Evolutionary conservation across 2,888 invertebrate genomes (phyloP).

Genomic region (Drosophila peninsularis): DNA sequence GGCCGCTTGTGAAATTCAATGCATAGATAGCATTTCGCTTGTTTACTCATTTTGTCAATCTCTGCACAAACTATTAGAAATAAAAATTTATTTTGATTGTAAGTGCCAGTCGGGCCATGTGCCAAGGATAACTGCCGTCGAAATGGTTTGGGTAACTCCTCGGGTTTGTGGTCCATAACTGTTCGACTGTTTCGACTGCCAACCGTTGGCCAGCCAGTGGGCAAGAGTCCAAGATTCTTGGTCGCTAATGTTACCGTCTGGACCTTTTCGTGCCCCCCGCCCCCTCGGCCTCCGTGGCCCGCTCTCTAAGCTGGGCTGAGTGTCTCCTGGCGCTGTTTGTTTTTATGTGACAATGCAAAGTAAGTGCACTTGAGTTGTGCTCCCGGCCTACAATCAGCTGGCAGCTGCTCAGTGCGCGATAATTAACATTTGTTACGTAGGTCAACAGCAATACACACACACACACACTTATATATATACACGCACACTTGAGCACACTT

Average conservation of each 20-base stretch:
- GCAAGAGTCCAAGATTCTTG: slow-evolving; percentile 66
- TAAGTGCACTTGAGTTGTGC: slow-evolving; percentile 73
- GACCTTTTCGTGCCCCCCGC: slow-evolving; percentile 51
- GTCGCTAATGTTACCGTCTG: slow-evolving; percentile 62
- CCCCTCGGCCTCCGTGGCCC: too few relatives aligned
- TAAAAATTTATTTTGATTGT: slow-evolving; percentile 74
- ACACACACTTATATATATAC: not conserved
- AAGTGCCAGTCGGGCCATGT: slow-evolving; percentile 40
- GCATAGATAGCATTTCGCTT: slow-evolving; percentile 35
- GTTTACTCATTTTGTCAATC: slow-evolving; percentile 46
- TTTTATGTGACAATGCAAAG: slow-evolving; percentile 76
- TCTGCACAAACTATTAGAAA: slow-evolving; percentile 41
- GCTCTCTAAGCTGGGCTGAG: slow-evolving; percentile 1
- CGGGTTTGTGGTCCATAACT: slow-evolving; percentile 67
- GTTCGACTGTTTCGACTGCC: slow-evolving; percentile 47
- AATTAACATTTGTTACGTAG: slow-evolving; percentile 67
- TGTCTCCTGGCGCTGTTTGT: slow-evolving; percentile 57
- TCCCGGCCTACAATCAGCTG: slow-evolving; percentile 58
- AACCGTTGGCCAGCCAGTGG: slow-evolving; percentile 47
- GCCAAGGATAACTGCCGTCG: slow-evolving; percentile 40
- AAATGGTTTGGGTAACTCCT: slow-evolving; percentile 26
- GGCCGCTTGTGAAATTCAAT: slow-evolving; percentile 8
- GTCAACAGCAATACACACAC: slow-evolving; percentile 43
- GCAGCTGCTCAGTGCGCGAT: slow-evolving; percentile 56
- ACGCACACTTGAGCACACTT: slow-evolving; percentile 2